Conservation (phyloP, 23 tunicate species). For the Halocynthia aurantium region DNA sequence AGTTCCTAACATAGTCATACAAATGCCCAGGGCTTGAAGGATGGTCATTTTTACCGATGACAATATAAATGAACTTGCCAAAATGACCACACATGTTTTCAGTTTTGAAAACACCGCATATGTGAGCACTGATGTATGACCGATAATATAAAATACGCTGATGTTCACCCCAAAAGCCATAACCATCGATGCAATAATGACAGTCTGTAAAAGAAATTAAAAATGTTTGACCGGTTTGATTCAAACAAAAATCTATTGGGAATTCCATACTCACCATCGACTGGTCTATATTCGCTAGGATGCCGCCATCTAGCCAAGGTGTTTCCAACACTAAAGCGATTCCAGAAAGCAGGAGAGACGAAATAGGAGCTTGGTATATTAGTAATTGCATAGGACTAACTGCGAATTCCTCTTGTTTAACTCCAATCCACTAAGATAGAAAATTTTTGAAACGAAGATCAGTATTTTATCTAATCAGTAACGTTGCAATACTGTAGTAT, state of each 20-base stretch:
- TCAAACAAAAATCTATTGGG: neutral
- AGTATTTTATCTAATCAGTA: neutral
- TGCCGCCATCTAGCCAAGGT: constrained; percentile 2
- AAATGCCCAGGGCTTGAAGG: constrained; percentile 26
- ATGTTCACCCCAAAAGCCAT: constrained; percentile 45
- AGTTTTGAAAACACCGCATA: constrained; percentile 64
- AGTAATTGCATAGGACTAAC: constrained; percentile 39
- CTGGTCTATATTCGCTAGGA: neutral
- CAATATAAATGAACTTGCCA: constrained; percentile 21
- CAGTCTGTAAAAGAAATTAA: constrained; percentile 13
- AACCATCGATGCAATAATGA: constrained; percentile 22
- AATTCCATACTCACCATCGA: constrained; percentile 3
- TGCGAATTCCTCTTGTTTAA: constrained; percentile 41
- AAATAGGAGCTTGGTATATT: constrained; percentile 43
- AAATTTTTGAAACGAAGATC: neutral
- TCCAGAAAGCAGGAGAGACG: constrained; percentile 15
- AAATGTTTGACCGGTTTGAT: neutral
- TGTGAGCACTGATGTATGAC: constrained; percentile 51
- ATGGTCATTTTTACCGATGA: constrained; percentile 20
- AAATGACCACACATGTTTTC: constrained; percentile 42
- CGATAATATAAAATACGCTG: constrained; percentile 48
- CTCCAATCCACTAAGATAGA: constrained; percentile 35
- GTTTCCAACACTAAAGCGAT: constrained; percentile 12
- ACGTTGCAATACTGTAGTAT: neutral
- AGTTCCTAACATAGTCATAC: constrained; percentile 37